Base-by-base conservation (phyloP, 2,888 invertebrate species). In the Lochmaea crataegi region DNA sequence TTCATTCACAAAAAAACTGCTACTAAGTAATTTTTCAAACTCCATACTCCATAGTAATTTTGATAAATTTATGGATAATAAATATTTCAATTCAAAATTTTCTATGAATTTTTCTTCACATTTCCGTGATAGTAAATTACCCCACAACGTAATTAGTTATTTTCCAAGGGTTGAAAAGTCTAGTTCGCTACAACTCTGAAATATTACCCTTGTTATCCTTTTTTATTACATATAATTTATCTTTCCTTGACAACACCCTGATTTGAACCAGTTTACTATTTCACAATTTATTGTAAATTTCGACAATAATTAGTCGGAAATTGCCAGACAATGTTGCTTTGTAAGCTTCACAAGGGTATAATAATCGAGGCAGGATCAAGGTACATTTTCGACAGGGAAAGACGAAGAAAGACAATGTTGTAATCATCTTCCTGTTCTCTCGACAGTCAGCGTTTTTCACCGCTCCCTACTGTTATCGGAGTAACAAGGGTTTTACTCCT, bases 301-400 rank as follows among this genome's bases (percentile, higher is more conserved):
- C 60, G 65, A 53, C 64, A 7, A 68, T 71, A 73, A 75, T 73
- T 73, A 72, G 71, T 73, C 65, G 70, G 64, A 74, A 76, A 74
- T 76, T 74, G 56, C 57, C 65, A 64, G 65, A 72, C 73, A 76
- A 73, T 72, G 64, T 72, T 66, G 60, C 71, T 66, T 60, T 60
- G 64, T 64, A 60, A 61, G 71, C 69, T 56, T 41, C 73, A 65
- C 71, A 73, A 71, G 73, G 73, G 72, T 72, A 71, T 64, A 73
- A 75, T 63, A 68, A 71, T 66, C 71, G 72, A 66, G 71, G 63
- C 26, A 56, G 73, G 71, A 75, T 69, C 74, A 66, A 73, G 65
- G 75, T 67, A 69, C 71, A 75, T 76, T 73, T 75, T 73, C 76
- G 73, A 71, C 66, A 75, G 69, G 74, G 76, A 74, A 71, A 71